Percentiles rank a stretch among this genome's conserved stretches.
Conservation (phyloP, 2,888 invertebrate genomes). For the Ptychoptera contaminata region DNA sequence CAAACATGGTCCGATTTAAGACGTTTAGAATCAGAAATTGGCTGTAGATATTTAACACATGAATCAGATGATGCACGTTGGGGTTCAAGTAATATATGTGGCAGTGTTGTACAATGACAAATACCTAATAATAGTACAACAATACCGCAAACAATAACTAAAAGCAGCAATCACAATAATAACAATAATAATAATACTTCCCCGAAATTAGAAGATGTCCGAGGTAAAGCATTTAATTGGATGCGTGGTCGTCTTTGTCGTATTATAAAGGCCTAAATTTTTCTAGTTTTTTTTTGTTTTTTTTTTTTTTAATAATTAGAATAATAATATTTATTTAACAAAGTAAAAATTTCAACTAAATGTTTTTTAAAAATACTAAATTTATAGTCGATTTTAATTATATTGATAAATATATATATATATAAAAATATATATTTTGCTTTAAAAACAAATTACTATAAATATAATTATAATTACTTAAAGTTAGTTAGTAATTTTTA, state of each 20-base stretch:
- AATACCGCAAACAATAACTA: not conserved
- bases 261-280: conserved; percentile 16
- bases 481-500: no score
- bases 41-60: conserved; percentile 73
- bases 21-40: conserved; percentile 64
- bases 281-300: not conserved
- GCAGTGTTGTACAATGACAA: not conserved
- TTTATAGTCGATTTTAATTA: no score
- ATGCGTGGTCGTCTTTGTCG: conserved; percentile 29
- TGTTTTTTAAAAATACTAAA: no score
- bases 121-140: not conserved
- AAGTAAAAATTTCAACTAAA: no score
- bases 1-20: conserved; percentile 92
- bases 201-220: conserved; percentile 28
- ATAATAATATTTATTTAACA: no score
- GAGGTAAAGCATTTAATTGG: conserved; percentile 31
- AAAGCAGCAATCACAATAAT: conserved; percentile 22
- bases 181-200: conserved; percentile 14
- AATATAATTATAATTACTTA: no score
- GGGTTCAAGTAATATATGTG: conserved; percentile 28
- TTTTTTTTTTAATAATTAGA: no score
- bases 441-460: no score
- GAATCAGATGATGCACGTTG: conserved; percentile 88
- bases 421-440: no score
- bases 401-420: no score